These are phyloP conservation scores for Mormyrus proboscirostris DNA, from an alignment of 2,797 vertebrate genomes.

Conservation along the genomic window DNA sequence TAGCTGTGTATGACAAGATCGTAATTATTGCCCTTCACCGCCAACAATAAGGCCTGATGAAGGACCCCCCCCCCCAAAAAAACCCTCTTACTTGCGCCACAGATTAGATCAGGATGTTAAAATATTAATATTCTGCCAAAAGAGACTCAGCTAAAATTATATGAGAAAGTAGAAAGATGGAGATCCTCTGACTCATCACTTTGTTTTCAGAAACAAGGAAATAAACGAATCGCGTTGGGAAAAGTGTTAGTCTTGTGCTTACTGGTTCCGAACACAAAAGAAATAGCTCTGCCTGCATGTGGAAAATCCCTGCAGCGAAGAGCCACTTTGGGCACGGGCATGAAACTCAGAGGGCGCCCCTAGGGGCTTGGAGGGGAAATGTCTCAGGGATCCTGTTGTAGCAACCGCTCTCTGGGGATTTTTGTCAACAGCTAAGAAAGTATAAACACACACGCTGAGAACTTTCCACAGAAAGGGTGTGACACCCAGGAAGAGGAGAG, in stretches of 20 bases:
- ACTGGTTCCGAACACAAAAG: background rate
- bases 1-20: background rate
- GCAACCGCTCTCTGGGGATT: background rate
- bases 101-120: background rate
- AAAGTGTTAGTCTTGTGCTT: background rate
- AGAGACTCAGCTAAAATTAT: background rate
- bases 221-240: background rate
- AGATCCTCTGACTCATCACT: background rate
- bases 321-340: background rate
- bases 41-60: background rate
- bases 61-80: background rate
- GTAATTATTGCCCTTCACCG: background rate
- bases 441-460: background rate
- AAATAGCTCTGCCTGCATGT: background rate
- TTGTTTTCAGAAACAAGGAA: background rate
- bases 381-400: background rate
- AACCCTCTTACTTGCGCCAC: background rate
- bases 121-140: background rate
- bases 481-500: background rate
- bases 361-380: slow-evolving; percentile 8
- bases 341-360: background rate
- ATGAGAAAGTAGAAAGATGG: background rate
- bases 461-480: background rate
- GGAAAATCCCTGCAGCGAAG: background rate
- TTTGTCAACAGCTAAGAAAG: background rate